Evolutionary conservation across 2,113 vertebrate species (phyloP).

Genomic region (Arothron firmamentum): DNA sequence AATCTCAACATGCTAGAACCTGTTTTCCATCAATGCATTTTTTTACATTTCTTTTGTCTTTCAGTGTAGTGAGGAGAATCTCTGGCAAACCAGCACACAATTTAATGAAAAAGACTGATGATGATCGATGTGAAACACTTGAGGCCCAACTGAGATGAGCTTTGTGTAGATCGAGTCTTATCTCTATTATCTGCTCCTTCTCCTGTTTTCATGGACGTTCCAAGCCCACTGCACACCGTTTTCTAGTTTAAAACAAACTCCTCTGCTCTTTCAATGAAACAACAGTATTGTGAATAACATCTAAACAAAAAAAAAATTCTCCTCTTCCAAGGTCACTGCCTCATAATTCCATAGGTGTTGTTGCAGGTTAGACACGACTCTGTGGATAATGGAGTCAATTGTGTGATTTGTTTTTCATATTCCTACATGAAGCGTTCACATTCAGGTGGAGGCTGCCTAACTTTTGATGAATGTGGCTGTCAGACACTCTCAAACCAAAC

Average conservation of each 20-base stretch:
- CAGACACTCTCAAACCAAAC: conserved; percentile 51
- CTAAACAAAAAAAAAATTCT: not conserved
- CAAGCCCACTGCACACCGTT: no score
- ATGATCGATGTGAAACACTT: conserved; percentile 44
- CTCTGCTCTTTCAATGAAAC: not conserved
- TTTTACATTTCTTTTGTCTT: no score
- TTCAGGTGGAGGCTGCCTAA: conserved; percentile 38
- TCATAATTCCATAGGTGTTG: conserved; percentile 56
- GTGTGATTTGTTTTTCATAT: conserved; percentile 49
- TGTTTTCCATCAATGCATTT: no score
- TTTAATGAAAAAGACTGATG: no score
- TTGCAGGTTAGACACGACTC: conserved; percentile 57
- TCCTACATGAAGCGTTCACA: no score
- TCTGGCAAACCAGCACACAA: no score
- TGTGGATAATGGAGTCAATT: conserved; percentile 58
- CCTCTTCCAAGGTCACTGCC: conserved; percentile 48
- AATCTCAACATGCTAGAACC: no score
- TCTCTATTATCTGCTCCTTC: conserved; percentile 28
- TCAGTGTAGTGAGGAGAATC: no score
- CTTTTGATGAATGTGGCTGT: conserved; percentile 55
- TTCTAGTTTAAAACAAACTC: no score
- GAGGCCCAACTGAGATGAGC: conserved; percentile 25
- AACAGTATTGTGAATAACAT: not conserved
- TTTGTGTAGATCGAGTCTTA: conserved; percentile 32
- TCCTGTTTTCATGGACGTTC: not conserved